Base-by-base conservation (phyloP, 2,113 vertebrate genomes). In the Neopipo cinnamomea region DNA sequence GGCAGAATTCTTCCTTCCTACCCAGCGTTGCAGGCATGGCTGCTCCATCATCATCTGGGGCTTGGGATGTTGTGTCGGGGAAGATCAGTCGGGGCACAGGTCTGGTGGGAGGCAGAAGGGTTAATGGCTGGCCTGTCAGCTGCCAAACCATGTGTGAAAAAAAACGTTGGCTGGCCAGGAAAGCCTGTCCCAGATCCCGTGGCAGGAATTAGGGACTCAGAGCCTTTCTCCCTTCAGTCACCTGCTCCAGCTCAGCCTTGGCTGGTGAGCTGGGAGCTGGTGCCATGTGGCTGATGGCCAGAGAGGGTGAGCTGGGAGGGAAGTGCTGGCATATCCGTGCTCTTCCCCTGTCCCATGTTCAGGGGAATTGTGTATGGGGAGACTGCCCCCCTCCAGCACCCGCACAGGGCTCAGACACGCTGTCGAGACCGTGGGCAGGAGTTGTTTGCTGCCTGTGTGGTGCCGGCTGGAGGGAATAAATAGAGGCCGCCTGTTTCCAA, bases 21-120 rank as follows among this genome's bases (percentile, higher is more conserved):
- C 4, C 8, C 1, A 1, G 61, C 28, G 25, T 50, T 61, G 33
- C 35, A 62, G 1, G 5, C 23, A 14, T 0, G 1, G n/a, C 50
- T n/a, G 27, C 39, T 73, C 42, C 72, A 16, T 41, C 55, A 25
- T 62, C 6, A 1, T 23, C 31, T 1, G 0, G 47, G n/a, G 49
- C 33, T 82, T 33, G 30, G 15, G n/a, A 39, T 79, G 21, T 78
- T 76, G 53, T 12, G 7, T 14, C 5, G n/a, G 25, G 23, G 25
- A 68, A 33, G 39, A 58, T 30, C 0, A 2, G 12, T 44, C n/a
- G 1, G 1, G 55, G 39, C 37, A 35, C 0, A 2, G 17, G 33
- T 76, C 82, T 62, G 49, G 28, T 11, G 16, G 44, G 82, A 91
- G 56, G 58, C 7, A 13, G 72, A 90, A 78, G 94, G 93, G 92